phyloP scores from a whole-genome alignment of 2,113 vertebrate species.

The Pseudorhombus dupliciocellatus region DNA sequence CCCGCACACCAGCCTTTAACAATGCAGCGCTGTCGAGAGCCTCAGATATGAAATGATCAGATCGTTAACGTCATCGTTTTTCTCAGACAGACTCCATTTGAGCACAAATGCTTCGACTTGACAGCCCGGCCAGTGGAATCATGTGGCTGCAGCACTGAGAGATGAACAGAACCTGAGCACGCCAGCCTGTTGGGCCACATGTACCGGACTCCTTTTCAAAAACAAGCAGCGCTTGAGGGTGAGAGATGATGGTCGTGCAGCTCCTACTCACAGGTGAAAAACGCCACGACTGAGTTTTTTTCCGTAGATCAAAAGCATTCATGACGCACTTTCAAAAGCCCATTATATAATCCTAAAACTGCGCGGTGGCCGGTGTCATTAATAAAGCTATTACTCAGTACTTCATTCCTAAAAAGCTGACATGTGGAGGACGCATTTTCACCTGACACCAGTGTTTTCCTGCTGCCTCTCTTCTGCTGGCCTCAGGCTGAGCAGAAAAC shows the following conservation, averaged over 20 bases:
- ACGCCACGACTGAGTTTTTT: constrained; percentile 24
- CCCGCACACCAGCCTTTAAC: constrained; percentile 14
- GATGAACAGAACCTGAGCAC: constrained; percentile 38
- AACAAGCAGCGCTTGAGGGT: constrained; percentile 11
- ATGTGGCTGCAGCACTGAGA: constrained; percentile 6
- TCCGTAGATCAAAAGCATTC: constrained; percentile 27
- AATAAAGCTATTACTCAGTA: constrained; percentile 39
- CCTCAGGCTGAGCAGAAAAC: constrained; percentile 20
- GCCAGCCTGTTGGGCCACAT: constrained; percentile 22
- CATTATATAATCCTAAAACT: constrained; percentile 39
- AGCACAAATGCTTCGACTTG: constrained; percentile 45
- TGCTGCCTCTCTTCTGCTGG: constrained; percentile 39
- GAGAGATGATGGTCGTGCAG: background rate
- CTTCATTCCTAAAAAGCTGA: constrained; percentile 43
- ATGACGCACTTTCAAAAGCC: constrained; percentile 42
- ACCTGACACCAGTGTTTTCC: constrained; percentile 47
- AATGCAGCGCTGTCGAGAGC: constrained; percentile 29
- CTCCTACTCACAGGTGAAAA: constrained; percentile 21
- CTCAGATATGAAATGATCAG: constrained; percentile 42
- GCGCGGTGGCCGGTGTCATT: constrained; percentile 34
- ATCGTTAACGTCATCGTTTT: constrained; percentile 44
- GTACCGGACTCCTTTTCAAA: constrained; percentile 12
- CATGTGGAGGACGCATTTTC: constrained; percentile 38
- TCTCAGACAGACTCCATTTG: constrained; percentile 41
- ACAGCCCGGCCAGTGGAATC: constrained; percentile 37